Base-by-base conservation (phyloP, 2,797 vertebrate species). In the Neostethus bicornis region DNA sequence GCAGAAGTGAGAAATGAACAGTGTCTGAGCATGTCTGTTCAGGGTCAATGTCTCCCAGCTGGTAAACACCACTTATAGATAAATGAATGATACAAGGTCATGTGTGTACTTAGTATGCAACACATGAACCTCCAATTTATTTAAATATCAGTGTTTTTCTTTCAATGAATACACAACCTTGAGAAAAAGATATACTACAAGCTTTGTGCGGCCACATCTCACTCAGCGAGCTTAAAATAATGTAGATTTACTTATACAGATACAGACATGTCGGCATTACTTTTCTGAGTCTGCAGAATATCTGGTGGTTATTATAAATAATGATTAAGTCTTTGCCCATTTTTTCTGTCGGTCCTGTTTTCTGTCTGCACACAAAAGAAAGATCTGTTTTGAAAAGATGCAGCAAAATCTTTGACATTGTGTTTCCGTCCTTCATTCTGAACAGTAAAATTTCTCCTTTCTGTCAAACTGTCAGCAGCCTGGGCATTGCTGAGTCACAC, bases 61-160 rank as follows among this genome's bases (percentile, higher is more conserved):
- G 46, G 52, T 54, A 75, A 51, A 52, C 50, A 60, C 59, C 41
- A 61, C 61, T 49, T 47, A 46, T 61, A 67, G 4, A 2, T 39
- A 17, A 31, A n/a, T 2, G 24, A 65, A 19, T 34, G 24, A 23
- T 69, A 77, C 74, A 80, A 85, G 78, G 81, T 81, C 55, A 43
- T 38, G 21, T 45, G 12, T 32, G 28, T n/a, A 41, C 21, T 87
- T 79, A 31, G 51, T 26, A 74, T 81, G 64, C 70, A 68, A 47
- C 61, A 43, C 21, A 13, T 31, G 46, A 49, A 45, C 38, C 28
- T 55, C 39, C 51, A 51, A 31, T 61, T 76, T 44, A 51, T 34
- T 60, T 12, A 24, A 44, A 32, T 47, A 24, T 8, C 13, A 32
- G 39, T 51, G 16, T 28, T 53, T 35, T n/a, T 60, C 67, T 44